A percentile compares a stretch with the other conserved stretches of the same genome.
These are phyloP conservation scores for Heliconius nattereri DNA, from an alignment of 1,140 invertebrate species.

Conservation along the genomic window DNA sequence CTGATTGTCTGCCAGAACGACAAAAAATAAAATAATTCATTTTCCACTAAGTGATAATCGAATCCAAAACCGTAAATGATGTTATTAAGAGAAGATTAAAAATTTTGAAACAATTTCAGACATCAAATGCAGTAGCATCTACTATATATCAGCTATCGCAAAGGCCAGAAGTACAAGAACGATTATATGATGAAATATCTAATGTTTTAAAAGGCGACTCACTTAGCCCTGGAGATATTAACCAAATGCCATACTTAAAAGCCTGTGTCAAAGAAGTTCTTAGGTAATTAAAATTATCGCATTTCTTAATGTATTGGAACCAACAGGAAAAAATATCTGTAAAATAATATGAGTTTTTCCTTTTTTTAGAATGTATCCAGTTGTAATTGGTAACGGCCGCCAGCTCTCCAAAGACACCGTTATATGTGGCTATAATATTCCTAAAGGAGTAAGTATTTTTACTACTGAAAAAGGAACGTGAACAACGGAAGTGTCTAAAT, in stretches of 20 bases:
- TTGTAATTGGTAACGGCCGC: conserved; percentile 92
- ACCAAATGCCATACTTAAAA: conserved; percentile 89
- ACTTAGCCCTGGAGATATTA: conserved; percentile 84
- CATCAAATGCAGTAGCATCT: conserved; percentile 89
- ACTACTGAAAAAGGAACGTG: too few relatives aligned
- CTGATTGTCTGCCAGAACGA: too few relatives aligned
- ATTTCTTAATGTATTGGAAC: background rate
- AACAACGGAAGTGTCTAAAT: too few relatives aligned
- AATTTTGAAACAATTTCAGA: conserved; percentile 79
- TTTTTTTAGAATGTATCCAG: conserved; percentile 89
- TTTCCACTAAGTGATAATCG: too few relatives aligned
- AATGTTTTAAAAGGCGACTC: conserved; percentile 75
- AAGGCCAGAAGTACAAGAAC: conserved; percentile 88
- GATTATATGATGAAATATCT: conserved; percentile 86
- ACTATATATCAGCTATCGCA: conserved; percentile 89
- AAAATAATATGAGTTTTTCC: background rate
- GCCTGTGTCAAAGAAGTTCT: conserved; percentile 95
- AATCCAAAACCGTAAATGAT: too few relatives aligned
- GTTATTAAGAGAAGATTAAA: too few relatives aligned
- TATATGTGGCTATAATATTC: conserved; percentile 91
- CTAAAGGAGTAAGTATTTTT: conserved; percentile 88
- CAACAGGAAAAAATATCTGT: too few relatives aligned
- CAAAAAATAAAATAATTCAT: too few relatives aligned
- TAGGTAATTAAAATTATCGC: conserved; percentile 81
- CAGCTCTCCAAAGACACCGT: conserved; percentile 89